A percentile compares a stretch with the other conserved stretches of the same genome.
Conservation (phyloP, 2,113 vertebrate genomes). For the Emydura subglobosa region DNA sequence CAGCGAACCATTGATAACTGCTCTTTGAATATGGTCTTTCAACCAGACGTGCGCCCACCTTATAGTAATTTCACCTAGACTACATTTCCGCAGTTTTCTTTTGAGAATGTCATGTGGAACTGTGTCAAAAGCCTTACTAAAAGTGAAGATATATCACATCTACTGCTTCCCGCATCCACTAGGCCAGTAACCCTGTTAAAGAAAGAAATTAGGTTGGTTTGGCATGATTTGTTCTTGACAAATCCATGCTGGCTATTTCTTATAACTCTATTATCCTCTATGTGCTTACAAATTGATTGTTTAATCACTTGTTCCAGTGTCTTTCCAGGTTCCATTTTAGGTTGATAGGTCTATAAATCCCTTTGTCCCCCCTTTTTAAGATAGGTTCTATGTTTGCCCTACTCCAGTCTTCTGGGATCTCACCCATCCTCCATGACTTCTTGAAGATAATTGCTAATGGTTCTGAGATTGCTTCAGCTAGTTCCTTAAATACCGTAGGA, state of each 20-base stretch:
- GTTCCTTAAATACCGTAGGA: background rate
- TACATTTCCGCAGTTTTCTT: no score
- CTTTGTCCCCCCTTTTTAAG: background rate
- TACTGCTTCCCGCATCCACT: background rate
- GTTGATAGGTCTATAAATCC: background rate
- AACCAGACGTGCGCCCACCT: no score
- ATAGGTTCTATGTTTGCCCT: background rate
- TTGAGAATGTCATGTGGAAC: no score
- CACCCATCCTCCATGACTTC: background rate
- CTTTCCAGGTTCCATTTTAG: background rate
- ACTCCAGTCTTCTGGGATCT: background rate
- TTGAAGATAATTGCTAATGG: background rate
- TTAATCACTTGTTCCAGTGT: background rate
- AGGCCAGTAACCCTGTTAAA: background rate
- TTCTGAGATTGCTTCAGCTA: background rate
- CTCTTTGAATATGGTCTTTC: no score
- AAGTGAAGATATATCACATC: no score
- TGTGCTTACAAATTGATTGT: no score
- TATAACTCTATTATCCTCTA: background rate
- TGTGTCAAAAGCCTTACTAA: no score
- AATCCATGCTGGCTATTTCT: background rate
- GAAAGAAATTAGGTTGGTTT: background rate
- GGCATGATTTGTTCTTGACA: background rate
- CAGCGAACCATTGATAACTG: no score
- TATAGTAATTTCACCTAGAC: no score